These are phyloP conservation scores for Ephialtes manifestator DNA, from an alignment of 2,888 invertebrate genomes.

Conservation along the genomic window DNA sequence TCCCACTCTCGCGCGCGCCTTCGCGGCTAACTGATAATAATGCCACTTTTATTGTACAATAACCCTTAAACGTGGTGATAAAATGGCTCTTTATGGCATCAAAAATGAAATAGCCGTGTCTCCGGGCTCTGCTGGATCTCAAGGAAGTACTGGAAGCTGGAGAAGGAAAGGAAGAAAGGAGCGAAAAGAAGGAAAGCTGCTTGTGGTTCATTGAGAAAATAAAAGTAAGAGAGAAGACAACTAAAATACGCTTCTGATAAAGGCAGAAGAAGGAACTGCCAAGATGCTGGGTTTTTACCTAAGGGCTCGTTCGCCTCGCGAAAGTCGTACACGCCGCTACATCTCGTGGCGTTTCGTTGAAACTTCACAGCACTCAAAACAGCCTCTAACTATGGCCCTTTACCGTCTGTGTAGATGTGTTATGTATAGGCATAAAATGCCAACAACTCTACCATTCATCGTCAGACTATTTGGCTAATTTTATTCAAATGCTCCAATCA, in stretches of 20 bases:
- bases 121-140: conserved; percentile 61
- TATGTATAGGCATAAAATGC: background rate
- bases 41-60: conserved; percentile 85
- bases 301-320: conserved; percentile 4
- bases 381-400: conserved; percentile 21
- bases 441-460: background rate
- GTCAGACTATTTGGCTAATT: background rate
- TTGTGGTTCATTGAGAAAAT: conserved; percentile 46
- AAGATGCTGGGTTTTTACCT: background rate
- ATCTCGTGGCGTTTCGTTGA: conserved; percentile 77
- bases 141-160: conserved; percentile 32
- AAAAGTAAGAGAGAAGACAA: conserved; percentile 7
- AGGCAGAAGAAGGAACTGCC: background rate
- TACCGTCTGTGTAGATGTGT: conserved; percentile 51
- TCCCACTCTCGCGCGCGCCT: conserved; percentile 71
- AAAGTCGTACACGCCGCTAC: conserved; percentile 76
- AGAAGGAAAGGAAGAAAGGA: conserved; percentile 30
- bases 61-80: conserved; percentile 85
- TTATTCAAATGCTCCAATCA: background rate
- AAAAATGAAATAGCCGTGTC: conserved; percentile 84
- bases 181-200: conserved; percentile 38
- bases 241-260: conserved; percentile 18
- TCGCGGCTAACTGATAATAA: conserved; percentile 85
- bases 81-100: conserved; percentile 84
- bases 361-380: conserved; percentile 65